Base-by-base conservation (phyloP, 1,140 invertebrate genomes). In the Aphis craccivora region DNA sequence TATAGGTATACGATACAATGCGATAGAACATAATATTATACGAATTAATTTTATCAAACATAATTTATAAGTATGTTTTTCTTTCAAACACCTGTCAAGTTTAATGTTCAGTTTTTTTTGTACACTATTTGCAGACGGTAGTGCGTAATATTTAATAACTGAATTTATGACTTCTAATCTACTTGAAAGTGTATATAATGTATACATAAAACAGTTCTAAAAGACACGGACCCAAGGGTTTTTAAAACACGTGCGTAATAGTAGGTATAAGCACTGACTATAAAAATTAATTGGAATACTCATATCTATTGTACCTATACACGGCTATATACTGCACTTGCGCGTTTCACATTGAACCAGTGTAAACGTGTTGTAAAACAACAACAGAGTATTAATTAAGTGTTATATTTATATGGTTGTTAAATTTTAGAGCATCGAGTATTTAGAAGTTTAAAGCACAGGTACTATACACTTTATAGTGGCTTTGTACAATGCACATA, bases 261-360 rank as follows among this genome's bases (percentile, higher is more conserved):
- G 83, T 40, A 40, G 37, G 37, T 86, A 18, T 86, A 86, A 83
- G 81, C 37, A 83, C n/a, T 76, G 35, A 37, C 37, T 86, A 86
- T 86, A 43, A 86, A 86, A 86, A 86, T 86, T 86, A 86, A 86
- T 86, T 86, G 83, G 83, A 86, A 86, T 86, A 86, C 40, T 86
- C 37, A 25, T 43, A 86, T 86, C 9, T 43, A 86, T 25, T 86
- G 37, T 43, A 43, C 40, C 9, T 9, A 43, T 23, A 45, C 45
- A 30, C 40, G 20, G 23, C 11, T 25, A 43, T 25, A 43, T 35
- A 11, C 23, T 25, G 23, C 37, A 86, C 37, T 86, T 43, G 23
- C 23, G 40, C 40, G 83, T 86, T 86, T 43, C 43, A 43, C 23
- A 84, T 43, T 25, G 83, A 84, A 84, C 35, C 11, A 23, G 7